phyloP scores from a whole-genome alignment of 2,113 vertebrate species.

The Arizona elegans region DNA sequence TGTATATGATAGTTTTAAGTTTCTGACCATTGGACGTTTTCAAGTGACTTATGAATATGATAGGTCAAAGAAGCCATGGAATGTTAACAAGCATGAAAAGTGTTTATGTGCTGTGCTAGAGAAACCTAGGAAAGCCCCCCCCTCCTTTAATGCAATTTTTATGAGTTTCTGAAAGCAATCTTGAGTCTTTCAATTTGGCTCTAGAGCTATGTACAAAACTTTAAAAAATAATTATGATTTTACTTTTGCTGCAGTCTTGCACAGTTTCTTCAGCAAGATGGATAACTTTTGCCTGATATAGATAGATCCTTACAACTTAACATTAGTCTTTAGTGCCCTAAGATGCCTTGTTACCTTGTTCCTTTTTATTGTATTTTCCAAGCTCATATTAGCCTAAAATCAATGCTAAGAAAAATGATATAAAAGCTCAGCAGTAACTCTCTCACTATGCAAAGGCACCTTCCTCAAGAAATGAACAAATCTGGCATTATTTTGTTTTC shows the following conservation, averaged over 20 bases:
- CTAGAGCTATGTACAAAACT: neutral
- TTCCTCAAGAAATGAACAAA: neutral
- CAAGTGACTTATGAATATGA: slow-evolving; percentile 24
- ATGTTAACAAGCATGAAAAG: neutral
- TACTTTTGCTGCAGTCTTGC: neutral
- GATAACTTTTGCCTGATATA: neutral
- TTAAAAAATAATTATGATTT: neutral
- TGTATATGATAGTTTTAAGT: slow-evolving; percentile 17
- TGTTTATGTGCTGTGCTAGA: slow-evolving; percentile 9
- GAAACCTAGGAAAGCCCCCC: neutral
- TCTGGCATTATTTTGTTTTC: neutral
- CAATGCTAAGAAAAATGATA: neutral
- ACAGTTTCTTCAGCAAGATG: neutral
- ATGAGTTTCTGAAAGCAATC: neutral
- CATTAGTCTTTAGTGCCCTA: neutral
- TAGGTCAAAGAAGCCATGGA: slow-evolving; percentile 24
- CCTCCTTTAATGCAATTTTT: neutral
- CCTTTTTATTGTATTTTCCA: neutral
- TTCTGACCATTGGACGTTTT: slow-evolving; percentile 28
- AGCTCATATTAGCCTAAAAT: neutral
- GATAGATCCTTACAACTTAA: neutral
- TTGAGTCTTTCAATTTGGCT: neutral
- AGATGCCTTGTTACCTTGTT: neutral
- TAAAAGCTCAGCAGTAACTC: neutral
- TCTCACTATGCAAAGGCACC: neutral